These are phyloP conservation scores for Coregonus ussuriensis DNA, from an alignment of 2,797 vertebrate species.

Conservation along the genomic window DNA sequence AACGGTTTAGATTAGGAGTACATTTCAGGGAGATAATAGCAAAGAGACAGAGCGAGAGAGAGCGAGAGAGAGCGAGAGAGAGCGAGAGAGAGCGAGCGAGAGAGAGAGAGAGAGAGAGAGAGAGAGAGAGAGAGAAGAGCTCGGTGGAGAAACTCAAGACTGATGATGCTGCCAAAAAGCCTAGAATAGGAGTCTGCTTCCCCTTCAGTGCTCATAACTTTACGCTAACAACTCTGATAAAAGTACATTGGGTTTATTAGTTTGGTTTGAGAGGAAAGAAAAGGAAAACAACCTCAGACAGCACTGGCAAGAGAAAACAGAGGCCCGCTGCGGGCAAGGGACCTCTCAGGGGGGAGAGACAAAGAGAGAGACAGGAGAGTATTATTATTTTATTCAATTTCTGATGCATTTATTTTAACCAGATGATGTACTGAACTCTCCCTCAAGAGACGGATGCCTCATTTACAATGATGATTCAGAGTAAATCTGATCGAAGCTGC, in stretches of 20 bases:
- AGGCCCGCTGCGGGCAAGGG: conserved; percentile 45
- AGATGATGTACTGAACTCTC: conserved; percentile 66
- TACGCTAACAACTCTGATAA: conserved; percentile 58
- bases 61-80: background rate
- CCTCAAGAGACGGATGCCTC: conserved; percentile 63
- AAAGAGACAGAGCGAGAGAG: conserved; percentile 6
- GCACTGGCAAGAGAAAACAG: conserved; percentile 65
- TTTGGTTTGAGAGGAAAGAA: conserved; percentile 61
- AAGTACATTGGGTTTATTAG: conserved; percentile 63
- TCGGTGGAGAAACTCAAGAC: conserved; percentile 32
- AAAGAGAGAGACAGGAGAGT: conserved; percentile 33
- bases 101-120: conserved; percentile 26
- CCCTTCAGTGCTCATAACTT: conserved; percentile 43
- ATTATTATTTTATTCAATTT: conserved; percentile 64
- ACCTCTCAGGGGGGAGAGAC: conserved; percentile 45
- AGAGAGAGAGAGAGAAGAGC: conserved; percentile 11
- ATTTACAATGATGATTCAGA: conserved; percentile 67
- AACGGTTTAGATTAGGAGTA: conserved; percentile 26
- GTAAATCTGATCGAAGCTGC: conserved; percentile 64
- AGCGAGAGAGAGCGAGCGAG: conserved; percentile 24
- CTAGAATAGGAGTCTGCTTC: conserved; percentile 35
- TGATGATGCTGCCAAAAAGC: conserved; percentile 36
- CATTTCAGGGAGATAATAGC: background rate
- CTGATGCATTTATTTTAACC: conserved; percentile 69
- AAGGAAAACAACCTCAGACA: conserved; percentile 65